Base-by-base conservation (phyloP, 2,113 vertebrate genomes). In the Gymnorhina tibicen region DNA sequence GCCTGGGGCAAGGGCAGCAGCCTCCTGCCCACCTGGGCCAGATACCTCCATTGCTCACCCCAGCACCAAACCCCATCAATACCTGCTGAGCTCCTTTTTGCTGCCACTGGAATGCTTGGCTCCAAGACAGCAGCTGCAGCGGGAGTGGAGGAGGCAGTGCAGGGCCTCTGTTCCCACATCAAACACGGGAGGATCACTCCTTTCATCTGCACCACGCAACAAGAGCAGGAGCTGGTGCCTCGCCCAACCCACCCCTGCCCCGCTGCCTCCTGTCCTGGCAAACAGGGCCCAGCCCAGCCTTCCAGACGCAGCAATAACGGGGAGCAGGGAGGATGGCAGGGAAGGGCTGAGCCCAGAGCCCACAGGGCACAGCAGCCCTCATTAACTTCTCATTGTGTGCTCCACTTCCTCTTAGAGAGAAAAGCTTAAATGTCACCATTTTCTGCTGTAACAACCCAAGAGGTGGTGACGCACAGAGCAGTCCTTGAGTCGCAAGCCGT, bases 221-320 rank as follows among this genome's bases (percentile, higher is more conserved):
- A 7, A 49, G 75, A 85, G 60, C 21, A 86, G 83, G 83, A 92
- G 70, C 70, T 67, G 75, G 52, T 67, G 64, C 46, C 66, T 81
- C 46, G 7, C 42, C 72, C 2, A 0, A 50, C 26, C 73, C 82
- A 68, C 4, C 28, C 42, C 66, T 78, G 60, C 56, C 47, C 75
- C 0, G 0, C 22, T 10, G 7, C 86, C 69, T 44, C 27, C 83
- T 75, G 33, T 35, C 76, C 70, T 59, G 75, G 66, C 79, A 72
- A 39, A 32, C 6, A 0, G 3, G 1, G 15, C 37, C n/a, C 4
- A 14, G 19, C 50, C 64, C 3, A 1, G n/a, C 30, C 46, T 23
- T 7, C 41, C 69, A 35, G 46, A 20, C 4, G 0, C 4, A 41
- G n/a, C 3, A 2, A 11, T 30, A 74, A 75, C 2, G 60, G 69